Base-by-base conservation (phyloP, 1,140 invertebrate species). In the Heliconius hermathena region DNA sequence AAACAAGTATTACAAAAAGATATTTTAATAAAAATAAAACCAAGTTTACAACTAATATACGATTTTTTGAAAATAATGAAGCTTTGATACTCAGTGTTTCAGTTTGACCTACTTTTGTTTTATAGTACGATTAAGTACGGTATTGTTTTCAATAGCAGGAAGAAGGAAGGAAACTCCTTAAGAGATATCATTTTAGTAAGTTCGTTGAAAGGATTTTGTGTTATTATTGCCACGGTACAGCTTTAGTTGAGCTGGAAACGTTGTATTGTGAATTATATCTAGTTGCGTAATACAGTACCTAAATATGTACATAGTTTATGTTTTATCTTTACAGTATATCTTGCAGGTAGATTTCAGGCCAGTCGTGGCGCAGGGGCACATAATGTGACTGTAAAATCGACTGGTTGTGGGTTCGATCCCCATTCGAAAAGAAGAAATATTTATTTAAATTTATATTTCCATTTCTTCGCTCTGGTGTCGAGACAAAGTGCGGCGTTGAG, bases 151-250 rank as follows among this genome's bases (percentile, higher is more conserved):
- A 29, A 26, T 66, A 29, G 60, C 22, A 66, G 60, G 60, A 66
- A 29, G 60, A 66, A 66, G 60, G 60, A 66, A 66, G 60, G 60
- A 66, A 66, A 66, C 60, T 66, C 60, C 60, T 66, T 66, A 66
- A 66, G 60, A 66, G 60, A 66, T 66, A 66, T 66, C 22, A 66
- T 66, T 66, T 66, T 29, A 26, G 22, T 66, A 66, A 66, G 60
- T 66, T 29, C 60, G 11, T 66, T 66, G 60, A 66, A 66, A 66
- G 29, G 60, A 66, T 66, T 66, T 66, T 29, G 3, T 16, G 22
- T 66, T 66, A 22, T 66, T 66, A 66, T 66, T 66, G 22, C 60
- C 5, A 26, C 60, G 22, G 13, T 66, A 26, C 11, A 16, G 26
- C 26, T 66, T 29, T 16, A 29, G 11, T 0, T 29, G 13, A 66